Percentiles rank a stretch among this genome's conserved stretches.
Conservation (phyloP, 2,888 invertebrate genomes). For the Erebia ligea region DNA sequence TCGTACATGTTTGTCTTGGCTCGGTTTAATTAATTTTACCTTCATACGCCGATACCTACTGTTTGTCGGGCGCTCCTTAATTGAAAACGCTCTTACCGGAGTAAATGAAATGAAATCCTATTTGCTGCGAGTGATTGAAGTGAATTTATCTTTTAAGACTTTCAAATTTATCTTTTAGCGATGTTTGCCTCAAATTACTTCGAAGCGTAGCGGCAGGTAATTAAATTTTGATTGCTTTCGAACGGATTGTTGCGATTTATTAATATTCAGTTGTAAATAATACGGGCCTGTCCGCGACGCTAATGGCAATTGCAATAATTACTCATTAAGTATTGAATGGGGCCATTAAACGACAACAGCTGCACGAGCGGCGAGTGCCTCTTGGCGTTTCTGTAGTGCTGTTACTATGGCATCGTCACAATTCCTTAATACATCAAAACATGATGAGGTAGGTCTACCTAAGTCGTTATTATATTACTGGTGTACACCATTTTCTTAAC, state of each 20-base stretch:
- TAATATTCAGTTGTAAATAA: constrained; percentile 74
- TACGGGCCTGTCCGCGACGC: constrained; percentile 57
- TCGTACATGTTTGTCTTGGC: constrained; percentile 80
- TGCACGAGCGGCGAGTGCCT: constrained; percentile 41
- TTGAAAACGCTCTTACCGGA: constrained; percentile 80
- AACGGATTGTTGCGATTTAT: constrained; percentile 71
- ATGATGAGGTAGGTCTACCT: background rate
- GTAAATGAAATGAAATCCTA: constrained; percentile 82
- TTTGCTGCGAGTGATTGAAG: constrained; percentile 81
- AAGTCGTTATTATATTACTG: background rate
- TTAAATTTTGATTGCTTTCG: constrained; percentile 76
- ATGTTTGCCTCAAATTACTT: constrained; percentile 62
- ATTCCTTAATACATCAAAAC: background rate
- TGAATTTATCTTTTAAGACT: constrained; percentile 81
- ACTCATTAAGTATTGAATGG: constrained; percentile 70
- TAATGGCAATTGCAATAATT: constrained; percentile 70
- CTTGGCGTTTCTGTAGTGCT: constrained; percentile 20
- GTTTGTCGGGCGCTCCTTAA: constrained; percentile 80
- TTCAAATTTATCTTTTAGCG: constrained; percentile 74
- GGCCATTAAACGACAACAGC: constrained; percentile 58
- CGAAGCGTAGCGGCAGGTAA: constrained; percentile 65
- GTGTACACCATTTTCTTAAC: background rate
- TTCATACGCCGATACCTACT: constrained; percentile 80
- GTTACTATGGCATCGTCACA: background rate
- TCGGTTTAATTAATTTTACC: constrained; percentile 82